Percentiles rank a stretch among this genome's conserved stretches.
These are phyloP conservation scores for Hydropsyche betteni DNA, from an alignment of 2,888 invertebrate genomes.

Conservation along the genomic window DNA sequence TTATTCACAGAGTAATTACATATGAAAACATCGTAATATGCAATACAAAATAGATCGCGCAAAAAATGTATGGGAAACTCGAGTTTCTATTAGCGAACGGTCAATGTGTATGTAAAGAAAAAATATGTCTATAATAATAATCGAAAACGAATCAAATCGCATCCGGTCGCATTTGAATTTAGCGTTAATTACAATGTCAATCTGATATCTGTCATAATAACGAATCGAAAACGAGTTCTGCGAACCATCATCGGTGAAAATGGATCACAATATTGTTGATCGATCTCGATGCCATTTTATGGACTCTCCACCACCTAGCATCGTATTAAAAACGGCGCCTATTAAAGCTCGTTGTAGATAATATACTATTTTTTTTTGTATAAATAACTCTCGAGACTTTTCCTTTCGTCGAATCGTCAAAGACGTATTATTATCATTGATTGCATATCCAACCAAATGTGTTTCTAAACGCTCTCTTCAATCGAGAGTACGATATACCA, in stretches of 20 bases:
- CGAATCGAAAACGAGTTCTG: constrained; percentile 23
- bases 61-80: constrained; percentile 20
- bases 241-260: neutral
- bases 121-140: constrained; percentile 2
- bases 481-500: neutral
- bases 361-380: constrained; percentile 2
- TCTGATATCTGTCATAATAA: constrained; percentile 30
- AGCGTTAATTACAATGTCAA: constrained; percentile 28
- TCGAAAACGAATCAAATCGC: constrained; percentile 4
- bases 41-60: too few species aligned
- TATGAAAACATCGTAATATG: too few species aligned
- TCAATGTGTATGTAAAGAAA: neutral
- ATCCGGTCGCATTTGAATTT: constrained; percentile 17
- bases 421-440: constrained; percentile 17
- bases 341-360: constrained; percentile 15
- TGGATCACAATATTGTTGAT: constrained; percentile 11
- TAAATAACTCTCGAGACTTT: neutral
- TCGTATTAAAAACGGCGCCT: neutral
- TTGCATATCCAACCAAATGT: neutral
- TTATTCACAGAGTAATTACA: too few species aligned
- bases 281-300: constrained; percentile 10
- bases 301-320: neutral
- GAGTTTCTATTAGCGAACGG: neutral
- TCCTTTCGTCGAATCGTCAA: constrained; percentile 3
- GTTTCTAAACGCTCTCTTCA: neutral